Base-by-base conservation (phyloP, 2,113 vertebrate species). In the Colius striatus region DNA sequence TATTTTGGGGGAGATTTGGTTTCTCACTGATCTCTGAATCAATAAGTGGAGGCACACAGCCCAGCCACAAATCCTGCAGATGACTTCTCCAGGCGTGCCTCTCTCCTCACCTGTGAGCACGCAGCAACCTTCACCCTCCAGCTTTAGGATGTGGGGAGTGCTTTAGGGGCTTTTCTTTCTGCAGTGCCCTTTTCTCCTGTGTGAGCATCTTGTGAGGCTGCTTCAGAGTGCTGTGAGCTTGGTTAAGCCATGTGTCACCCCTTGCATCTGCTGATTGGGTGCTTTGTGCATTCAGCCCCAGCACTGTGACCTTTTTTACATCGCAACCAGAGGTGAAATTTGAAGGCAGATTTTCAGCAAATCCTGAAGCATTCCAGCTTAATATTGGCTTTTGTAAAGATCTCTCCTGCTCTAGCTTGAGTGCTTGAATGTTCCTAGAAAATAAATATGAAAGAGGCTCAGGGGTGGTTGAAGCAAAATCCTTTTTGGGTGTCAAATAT, bases 311-410 rank as follows among this genome's bases (percentile, higher is more conserved):
- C 94, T 97, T 97, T 95, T 60, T 62, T 41, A 41, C 76, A 23
- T 58, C 32, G 45, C 83, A 84, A 53, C 90, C 94, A 93, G 88
- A 96, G 92, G 94, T 96, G 92, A 96, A 96, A 89, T 94, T 90
- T 93, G 90, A 96, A 93, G 88, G 71, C 80, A 92, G 94, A 74
- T 96, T 96, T 95, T 78, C 72, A 57, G 85, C 92, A 95, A 96
- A 97, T 96, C 93, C 93, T 81, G 80, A 57, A 84, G 80, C 88
- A 45, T 81, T 90, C 80, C 43, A 84, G 92, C 93, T 96, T 94
- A 94, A 92, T 89, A 94, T 93, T 93, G 94, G 85, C 85, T 96
- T 93, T 90, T 93, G 83, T 84, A 53, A 76, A 81, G 88, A 75
- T 86, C 88, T 86, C 77, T 91, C 77, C 85, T 71, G 45, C 85